A percentile compares a stretch with the other conserved stretches of the same genome.
Evolutionary conservation across 1,140 invertebrate genomes (phyloP).

Genomic region (Euura lappo): DNA sequence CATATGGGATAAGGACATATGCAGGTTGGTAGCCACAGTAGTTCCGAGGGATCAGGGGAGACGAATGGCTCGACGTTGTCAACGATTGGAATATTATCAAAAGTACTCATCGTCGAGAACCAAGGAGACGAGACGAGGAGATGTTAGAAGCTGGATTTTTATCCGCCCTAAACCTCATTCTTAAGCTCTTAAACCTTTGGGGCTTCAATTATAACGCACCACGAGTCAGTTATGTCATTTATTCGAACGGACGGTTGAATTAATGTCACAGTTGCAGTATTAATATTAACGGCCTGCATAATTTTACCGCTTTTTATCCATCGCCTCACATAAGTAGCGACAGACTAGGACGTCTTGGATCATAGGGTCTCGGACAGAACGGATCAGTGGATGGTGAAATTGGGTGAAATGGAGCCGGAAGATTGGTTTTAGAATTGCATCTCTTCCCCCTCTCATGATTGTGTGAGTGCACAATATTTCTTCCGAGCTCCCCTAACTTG

Average conservation of each 20-base stretch:
- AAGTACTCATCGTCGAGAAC: background rate
- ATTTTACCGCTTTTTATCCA: background rate
- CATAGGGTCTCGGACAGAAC: background rate
- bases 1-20: background rate
- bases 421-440: no score
- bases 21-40: background rate
- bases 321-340: background rate
- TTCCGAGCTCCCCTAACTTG: background rate
- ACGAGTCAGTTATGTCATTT: background rate
- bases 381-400: background rate
- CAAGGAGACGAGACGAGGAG: background rate
- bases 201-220: background rate
- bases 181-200: background rate
- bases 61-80: background rate
- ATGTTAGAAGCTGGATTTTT: background rate
- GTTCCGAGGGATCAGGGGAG: background rate
- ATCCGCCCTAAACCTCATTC: background rate
- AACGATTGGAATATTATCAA: conserved; percentile 1
- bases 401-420: background rate
- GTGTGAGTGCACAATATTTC: no score
- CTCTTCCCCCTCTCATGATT: no score
- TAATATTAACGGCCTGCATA: conserved; percentile 7
- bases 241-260: conserved; percentile 1
- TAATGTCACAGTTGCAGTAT: background rate
- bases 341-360: background rate